A percentile compares a stretch with the other conserved stretches of the same genome.
Conservation (phyloP, 2,113 vertebrate genomes). For the Rousettus leschenaultii region DNA sequence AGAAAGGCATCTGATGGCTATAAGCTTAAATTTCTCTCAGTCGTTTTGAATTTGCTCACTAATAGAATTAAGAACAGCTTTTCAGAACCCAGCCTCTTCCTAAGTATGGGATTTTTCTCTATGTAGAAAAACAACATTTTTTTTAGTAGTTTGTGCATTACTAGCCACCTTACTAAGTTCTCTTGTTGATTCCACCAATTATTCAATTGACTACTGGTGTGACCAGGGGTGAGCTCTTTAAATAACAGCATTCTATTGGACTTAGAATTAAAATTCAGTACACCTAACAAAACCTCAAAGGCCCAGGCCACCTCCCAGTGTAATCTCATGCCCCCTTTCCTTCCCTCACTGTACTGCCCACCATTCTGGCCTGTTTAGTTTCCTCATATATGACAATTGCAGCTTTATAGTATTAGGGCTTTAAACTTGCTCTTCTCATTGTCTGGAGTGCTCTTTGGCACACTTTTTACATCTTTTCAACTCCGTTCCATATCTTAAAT, state of each 20-base stretch:
- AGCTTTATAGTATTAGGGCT: fast-evolving
- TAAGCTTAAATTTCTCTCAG: neutral
- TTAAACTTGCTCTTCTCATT: neutral
- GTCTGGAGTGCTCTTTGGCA: neutral
- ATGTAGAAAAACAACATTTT: neutral
- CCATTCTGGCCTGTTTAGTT: neutral
- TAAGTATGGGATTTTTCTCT: neutral
- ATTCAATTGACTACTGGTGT: neutral
- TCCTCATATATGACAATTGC: neutral
- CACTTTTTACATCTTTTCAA: neutral
- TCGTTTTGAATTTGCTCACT: neutral
- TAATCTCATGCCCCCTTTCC: neutral
- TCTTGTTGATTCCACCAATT: neutral
- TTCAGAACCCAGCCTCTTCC: neutral
- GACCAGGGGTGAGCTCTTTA: neutral
- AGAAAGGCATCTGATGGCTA: neutral
- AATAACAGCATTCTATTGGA: neutral
- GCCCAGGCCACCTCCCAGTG: fast-evolving
- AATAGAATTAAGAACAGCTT: neutral
- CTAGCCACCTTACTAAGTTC: neutral
- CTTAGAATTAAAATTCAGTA: neutral
- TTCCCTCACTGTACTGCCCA: neutral
- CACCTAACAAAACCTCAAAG: neutral
- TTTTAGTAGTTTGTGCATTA: neutral
- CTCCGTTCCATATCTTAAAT: neutral